Percentiles rank a stretch among this genome's conserved stretches.
Conservation (phyloP, 2,113 vertebrate species). For the Zosterops lateralis region DNA sequence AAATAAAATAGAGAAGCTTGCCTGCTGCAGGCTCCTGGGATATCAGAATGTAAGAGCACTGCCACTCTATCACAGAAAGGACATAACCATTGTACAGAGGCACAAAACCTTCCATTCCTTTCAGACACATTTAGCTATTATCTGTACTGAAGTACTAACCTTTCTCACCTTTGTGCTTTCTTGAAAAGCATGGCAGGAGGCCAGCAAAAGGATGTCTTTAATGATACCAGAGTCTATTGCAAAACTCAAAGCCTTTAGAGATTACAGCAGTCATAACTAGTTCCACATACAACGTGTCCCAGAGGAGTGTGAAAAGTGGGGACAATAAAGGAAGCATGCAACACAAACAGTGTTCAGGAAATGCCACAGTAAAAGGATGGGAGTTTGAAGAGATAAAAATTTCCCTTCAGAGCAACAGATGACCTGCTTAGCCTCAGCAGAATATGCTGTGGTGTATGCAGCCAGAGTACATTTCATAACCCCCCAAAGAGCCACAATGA, state of each 20-base stretch:
- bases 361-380: background rate
- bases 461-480: background rate
- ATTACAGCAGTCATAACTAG: slow-evolving; percentile 16
- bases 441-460: background rate
- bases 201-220: slow-evolving; percentile 16
- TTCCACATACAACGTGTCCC: background rate
- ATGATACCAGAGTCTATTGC: background rate
- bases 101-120: slow-evolving; percentile 30
- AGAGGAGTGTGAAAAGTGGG: background rate
- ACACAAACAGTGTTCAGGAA: background rate
- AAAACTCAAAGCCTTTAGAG: slow-evolving; percentile 15
- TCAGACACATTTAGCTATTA: slow-evolving; percentile 38
- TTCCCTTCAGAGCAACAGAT: background rate
- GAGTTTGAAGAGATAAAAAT: background rate
- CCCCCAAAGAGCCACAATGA: background rate
- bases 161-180: slow-evolving; percentile 35
- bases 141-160: slow-evolving; percentile 31
- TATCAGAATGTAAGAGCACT: background rate
- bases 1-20: slow-evolving; percentile 16
- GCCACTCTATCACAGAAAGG: background rate
- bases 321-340: background rate
- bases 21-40: slow-evolving; percentile 1
- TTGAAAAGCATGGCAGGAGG: slow-evolving; percentile 21
- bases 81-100: slow-evolving; percentile 15
- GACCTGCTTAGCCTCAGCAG: background rate